A percentile compares a stretch with the other conserved stretches of the same genome.
Evolutionary conservation across 2,797 vertebrate species (phyloP).

Genomic region (Chromobotia macracanthus): DNA sequence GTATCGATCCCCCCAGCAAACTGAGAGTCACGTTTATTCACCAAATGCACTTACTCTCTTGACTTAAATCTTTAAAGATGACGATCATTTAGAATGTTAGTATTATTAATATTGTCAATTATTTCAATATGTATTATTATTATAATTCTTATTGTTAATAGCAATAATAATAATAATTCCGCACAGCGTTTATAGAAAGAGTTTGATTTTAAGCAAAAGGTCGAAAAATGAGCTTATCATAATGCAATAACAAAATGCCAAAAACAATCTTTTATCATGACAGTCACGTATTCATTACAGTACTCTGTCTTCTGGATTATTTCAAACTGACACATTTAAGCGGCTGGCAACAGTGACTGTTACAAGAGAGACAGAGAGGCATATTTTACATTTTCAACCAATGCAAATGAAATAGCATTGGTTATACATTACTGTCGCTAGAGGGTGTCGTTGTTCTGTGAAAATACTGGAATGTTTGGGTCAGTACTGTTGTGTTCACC

Average conservation of each 20-base stretch:
- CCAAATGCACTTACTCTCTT: conserved; percentile 70
- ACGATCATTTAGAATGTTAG: conserved; percentile 46
- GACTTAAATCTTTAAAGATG: conserved; percentile 66
- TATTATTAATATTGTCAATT: neutral
- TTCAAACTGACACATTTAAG: neutral
- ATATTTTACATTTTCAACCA: neutral
- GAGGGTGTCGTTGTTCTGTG: conserved; percentile 76
- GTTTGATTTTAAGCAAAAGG: neutral
- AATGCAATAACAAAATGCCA: neutral
- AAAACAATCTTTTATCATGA: neutral
- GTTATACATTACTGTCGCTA: conserved; percentile 65
- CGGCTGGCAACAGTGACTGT: neutral
- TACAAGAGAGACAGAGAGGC: neutral
- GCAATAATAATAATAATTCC: too few species aligned
- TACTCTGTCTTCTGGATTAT: neutral
- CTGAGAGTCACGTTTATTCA: conserved; percentile 77
- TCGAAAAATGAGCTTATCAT: neutral
- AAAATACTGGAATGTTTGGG: conserved; percentile 23
- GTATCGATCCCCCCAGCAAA: conserved; percentile 71
- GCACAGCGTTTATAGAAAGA: neutral
- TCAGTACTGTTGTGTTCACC: neutral
- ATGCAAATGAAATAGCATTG: neutral
- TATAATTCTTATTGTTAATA: too few species aligned
- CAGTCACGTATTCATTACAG: neutral
- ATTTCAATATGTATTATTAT: too few species aligned